A percentile compares a stretch with the other conserved stretches of the same genome.
Conservation (phyloP, 30 jellyfish, hydroid and myxozoan species). For the Pelagia noctiluca region DNA sequence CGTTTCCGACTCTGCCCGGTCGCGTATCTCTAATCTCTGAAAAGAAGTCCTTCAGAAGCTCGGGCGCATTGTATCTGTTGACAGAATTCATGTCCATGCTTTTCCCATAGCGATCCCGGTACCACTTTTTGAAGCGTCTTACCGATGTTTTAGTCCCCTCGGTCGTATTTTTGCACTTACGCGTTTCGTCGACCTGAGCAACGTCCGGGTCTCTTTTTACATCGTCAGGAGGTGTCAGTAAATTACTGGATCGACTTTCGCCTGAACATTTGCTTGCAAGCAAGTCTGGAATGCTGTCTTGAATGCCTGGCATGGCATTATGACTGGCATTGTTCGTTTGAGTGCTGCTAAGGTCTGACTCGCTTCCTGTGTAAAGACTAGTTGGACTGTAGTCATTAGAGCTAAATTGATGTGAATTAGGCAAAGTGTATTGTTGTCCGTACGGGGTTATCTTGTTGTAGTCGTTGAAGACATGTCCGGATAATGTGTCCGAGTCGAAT, state of each 20-base stretch:
- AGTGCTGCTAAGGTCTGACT: constrained; percentile 11
- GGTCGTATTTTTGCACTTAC: constrained; percentile 94
- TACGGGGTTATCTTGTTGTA: constrained; percentile 62
- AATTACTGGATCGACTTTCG: constrained; percentile 39
- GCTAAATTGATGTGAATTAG: constrained; percentile 49
- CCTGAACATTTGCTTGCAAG: constrained; percentile 52
- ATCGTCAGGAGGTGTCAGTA: constrained; percentile 62
- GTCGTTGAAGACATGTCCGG: constrained; percentile 63
- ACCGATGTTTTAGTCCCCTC: constrained; percentile 99
- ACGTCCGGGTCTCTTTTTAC: constrained; percentile 89
- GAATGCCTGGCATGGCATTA: constrained; percentile 16
- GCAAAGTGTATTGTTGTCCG: constrained; percentile 37
- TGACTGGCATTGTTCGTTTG: constrained; percentile 24
- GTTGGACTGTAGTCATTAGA: constrained; percentile 43
- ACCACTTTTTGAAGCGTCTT: constrained; percentile 94
- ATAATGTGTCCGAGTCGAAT: constrained; percentile 41
- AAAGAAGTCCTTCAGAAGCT: constrained; percentile 92
- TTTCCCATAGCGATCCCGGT: constrained; percentile 85
- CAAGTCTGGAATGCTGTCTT: constrained; percentile 10
- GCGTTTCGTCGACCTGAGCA: constrained; percentile 97
- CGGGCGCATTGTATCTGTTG: constrained; percentile 94
- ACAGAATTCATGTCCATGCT: constrained; percentile 89
- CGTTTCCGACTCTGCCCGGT: constrained; percentile 99
- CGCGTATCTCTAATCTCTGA: constrained; percentile 97
- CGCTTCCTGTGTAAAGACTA: constrained; percentile 49